Evolutionary conservation across 2,797 vertebrate genomes (phyloP).

Genomic region (Gambusia yucatana): DNA sequence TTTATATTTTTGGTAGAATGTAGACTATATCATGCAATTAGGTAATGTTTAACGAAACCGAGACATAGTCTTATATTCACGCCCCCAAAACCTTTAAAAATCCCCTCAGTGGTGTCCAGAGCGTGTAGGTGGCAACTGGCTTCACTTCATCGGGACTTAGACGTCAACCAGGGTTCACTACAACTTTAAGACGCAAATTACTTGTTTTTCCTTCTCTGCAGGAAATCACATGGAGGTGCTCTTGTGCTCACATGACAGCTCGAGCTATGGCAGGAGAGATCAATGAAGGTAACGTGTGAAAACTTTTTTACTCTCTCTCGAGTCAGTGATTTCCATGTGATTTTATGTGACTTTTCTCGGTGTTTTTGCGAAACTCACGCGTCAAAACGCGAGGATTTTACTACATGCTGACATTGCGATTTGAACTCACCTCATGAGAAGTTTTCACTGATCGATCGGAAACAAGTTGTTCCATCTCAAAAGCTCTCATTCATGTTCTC

Average conservation of each 20-base stretch:
- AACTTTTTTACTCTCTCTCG: constrained; percentile 24
- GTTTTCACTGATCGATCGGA: constrained; percentile 54
- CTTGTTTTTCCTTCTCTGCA: constrained; percentile 68
- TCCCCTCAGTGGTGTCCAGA: neutral
- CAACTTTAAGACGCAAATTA: constrained; percentile 79
- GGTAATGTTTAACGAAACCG: neutral
- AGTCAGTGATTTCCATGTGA: neutral
- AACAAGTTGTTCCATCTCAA: constrained; percentile 26
- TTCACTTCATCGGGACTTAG: constrained; percentile 19
- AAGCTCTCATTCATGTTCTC: neutral
- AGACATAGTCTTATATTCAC: neutral
- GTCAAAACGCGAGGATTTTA: neutral
- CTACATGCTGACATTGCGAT: neutral
- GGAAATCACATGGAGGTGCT: constrained; percentile 88
- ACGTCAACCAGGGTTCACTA: constrained; percentile 66
- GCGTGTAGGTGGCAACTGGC: neutral
- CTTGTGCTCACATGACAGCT: constrained; percentile 83
- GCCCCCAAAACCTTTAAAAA: neutral
- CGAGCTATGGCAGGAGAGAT: constrained; percentile 83
- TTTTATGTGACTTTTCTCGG: neutral
- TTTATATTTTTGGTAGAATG: neutral
- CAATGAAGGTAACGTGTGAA: constrained; percentile 80
- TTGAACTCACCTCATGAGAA: constrained; percentile 10
- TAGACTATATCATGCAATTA: neutral
- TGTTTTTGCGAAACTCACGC: neutral